Conservation (phyloP, 2,113 vertebrate species). For the Hiodon tergisus region DNA sequence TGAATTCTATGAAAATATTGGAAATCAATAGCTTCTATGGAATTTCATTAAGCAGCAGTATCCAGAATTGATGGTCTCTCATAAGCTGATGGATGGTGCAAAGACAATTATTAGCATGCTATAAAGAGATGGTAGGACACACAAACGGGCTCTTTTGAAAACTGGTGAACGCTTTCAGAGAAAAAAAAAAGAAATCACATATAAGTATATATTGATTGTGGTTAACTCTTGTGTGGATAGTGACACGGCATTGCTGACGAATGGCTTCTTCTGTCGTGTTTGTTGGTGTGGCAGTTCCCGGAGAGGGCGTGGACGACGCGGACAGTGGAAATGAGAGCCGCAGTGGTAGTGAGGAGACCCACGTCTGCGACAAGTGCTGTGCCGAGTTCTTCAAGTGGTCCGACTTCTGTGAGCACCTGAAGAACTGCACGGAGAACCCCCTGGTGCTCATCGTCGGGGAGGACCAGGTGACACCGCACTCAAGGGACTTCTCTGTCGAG, state of each 20-base stretch:
- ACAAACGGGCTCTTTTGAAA: conserved; percentile 70
- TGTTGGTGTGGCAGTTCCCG: conserved; percentile 59
- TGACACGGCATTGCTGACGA: conserved; percentile 70
- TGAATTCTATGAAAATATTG: conserved; percentile 97
- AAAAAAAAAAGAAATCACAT: conserved; percentile 64
- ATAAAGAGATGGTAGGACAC: conserved; percentile 72
- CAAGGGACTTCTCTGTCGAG: conserved; percentile 73
- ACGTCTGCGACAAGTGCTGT: conserved; percentile 89
- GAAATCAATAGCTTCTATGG: conserved; percentile 98
- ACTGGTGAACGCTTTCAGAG: conserved; percentile 88
- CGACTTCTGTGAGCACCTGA: conserved; percentile 91
- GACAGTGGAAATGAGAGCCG: conserved; percentile 90
- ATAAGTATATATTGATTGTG: conserved; percentile 75
- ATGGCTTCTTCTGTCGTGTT: conserved; percentile 72
- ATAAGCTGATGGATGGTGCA: conserved; percentile 99
- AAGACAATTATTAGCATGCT: conserved; percentile 97
- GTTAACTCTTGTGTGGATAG: conserved; percentile 69
- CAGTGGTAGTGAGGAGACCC: conserved; percentile 90
- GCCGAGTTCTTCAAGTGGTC: conserved; percentile 97
- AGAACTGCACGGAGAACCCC: conserved; percentile 86
- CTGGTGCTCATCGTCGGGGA: conserved; percentile 90
- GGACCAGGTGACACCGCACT: conserved; percentile 76
- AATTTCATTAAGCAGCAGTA: conserved; percentile 99
- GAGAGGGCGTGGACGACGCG: conserved; percentile 82
- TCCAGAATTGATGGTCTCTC: conserved; percentile 97